phyloP scores from a whole-genome alignment of 2,888 invertebrate species.

The Pyrochroa serraticornis region DNA sequence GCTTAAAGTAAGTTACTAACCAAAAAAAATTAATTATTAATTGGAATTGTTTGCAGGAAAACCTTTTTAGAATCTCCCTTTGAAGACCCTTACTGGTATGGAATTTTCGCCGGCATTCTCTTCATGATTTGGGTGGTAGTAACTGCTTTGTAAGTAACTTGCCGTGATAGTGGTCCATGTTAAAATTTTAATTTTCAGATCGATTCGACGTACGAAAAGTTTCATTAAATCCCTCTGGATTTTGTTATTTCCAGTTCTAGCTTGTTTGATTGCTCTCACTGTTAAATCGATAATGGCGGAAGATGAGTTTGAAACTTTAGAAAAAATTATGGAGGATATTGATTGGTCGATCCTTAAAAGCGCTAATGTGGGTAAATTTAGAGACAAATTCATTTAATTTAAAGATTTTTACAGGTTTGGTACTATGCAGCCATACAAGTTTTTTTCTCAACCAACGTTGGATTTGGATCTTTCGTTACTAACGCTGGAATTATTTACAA shows the following conservation, averaged over 20 bases:
- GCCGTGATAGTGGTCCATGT: too few species aligned
- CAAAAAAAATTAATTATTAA: not conserved
- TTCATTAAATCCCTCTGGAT: constrained; percentile 52
- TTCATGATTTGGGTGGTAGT: constrained; percentile 70
- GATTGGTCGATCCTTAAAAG: constrained; percentile 50
- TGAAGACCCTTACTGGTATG: constrained; percentile 68
- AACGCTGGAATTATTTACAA: constrained; percentile 68
- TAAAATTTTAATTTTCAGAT: constrained; percentile 41
- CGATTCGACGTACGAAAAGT: constrained; percentile 52
- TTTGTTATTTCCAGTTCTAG: constrained; percentile 49
- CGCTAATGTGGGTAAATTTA: constrained; percentile 46
- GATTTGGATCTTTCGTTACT: constrained; percentile 69
- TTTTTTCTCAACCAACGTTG: constrained; percentile 67
- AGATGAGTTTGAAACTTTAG: constrained; percentile 42
- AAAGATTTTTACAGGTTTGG: constrained; percentile 60
- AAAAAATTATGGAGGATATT: constrained; percentile 43
- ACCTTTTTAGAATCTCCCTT: constrained; percentile 65
- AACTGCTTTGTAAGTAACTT: constrained; percentile 64
- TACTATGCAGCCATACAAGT: constrained; percentile 69
- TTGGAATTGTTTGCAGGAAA: constrained; percentile 45
- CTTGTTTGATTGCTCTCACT: constrained; percentile 50
- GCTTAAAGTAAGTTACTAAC: constrained; percentile 51
- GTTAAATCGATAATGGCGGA: constrained; percentile 50
- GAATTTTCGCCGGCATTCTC: constrained; percentile 67
- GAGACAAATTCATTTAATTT: not conserved